Evolutionary conservation across 2,797 vertebrate genomes (phyloP), one percentile per base, ranked within the genome.

Genomic region (Halcyon chelicuti): DNA sequence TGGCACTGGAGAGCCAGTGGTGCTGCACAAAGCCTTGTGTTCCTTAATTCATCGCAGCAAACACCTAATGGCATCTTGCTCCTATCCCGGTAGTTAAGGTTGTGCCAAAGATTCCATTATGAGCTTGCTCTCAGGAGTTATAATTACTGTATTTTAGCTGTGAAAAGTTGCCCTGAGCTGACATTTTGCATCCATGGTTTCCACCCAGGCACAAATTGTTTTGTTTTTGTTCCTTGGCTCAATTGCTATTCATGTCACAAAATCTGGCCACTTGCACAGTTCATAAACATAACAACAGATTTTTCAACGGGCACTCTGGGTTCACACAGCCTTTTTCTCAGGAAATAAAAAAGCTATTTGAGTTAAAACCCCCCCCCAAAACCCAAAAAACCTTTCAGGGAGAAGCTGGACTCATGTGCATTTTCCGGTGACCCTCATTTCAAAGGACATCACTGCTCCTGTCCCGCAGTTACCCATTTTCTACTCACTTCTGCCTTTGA

Each of bases 221-320:
- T 95, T 71, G 63, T 9, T 86, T 89, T 77, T 68, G 87, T 73
- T 71, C 91, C 42, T 81, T 71, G 12, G 71, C 78, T 88, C 39
- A 81, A 89, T 90, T 93, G 73, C 70, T 74, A 31, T 89, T 96
- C 55, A 0, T 70, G 90, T 87, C 93, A 84, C 89, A 28, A 10
- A 47, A 54, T 17, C 72, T 33, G 51, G 57, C 73, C 66, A 1
- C 33, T 55, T 18, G 42, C 26, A 39, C 12, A 84, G 78, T 51
- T 93, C 86, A 58, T 75, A 77, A 91, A 81, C 60, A 71, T 26
- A 60, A 39, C 78, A 86, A 26, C 67, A 74, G 67, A 40, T 74
- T 79, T 85, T 80, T 71, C 78, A 57, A 0, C 0, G 7, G 71
- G 67, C 61, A 7, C 47, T 70, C 44, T 16, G 92, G 66, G 86